Base-by-base conservation (phyloP, 2,888 invertebrate species). In the Hesperia comma region DNA sequence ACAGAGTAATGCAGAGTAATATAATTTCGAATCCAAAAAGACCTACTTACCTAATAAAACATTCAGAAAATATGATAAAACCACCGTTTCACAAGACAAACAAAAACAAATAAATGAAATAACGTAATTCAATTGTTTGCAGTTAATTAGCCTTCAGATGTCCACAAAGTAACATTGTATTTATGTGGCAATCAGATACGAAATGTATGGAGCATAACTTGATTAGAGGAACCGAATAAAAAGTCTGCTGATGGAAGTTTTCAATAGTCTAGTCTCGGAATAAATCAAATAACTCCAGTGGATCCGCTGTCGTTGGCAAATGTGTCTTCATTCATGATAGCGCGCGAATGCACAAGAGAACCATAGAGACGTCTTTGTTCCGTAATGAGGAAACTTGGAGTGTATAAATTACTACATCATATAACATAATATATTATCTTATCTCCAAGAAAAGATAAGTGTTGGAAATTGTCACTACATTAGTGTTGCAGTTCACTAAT, bases 241-340 rank as follows among this genome's bases (percentile, higher is more conserved):
- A 80, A 82, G 79, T 76, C 75, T 77, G 74, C 75, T 80, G 82
- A 86, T 86, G 82, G 79, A 80, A 84, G 83, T 85, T 85, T 88
- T 87, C 88, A 89, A 88, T 88, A 83, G 87, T 78, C 82, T 76
- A 74, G 72, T 79, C 84, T 84, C 72, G 79, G 84, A 86, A 89
- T 89, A 90, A 89, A 90, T 90, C 90, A 89, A 90, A 91, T 90
- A 89, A 86, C 84, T 85, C 81, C 74, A 75, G 79, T 80, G 84
- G 82, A 83, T 86, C 80, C 82, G 80, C 86, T 85, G 88, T 89
- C 86, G 86, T 82, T 89, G 88, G 90, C 89, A 90, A 91, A 90
- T 90, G 91, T 87, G 87, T 88, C 90, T 91, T 88, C 90, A 91
- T 91, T 91, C 92, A 91, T 90, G 88, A 84, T 82, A 81, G 80